A percentile compares a stretch with the other conserved stretches of the same genome.
Conservation (phyloP, 2,888 invertebrate species). For the Nephrotoma flavescens region DNA sequence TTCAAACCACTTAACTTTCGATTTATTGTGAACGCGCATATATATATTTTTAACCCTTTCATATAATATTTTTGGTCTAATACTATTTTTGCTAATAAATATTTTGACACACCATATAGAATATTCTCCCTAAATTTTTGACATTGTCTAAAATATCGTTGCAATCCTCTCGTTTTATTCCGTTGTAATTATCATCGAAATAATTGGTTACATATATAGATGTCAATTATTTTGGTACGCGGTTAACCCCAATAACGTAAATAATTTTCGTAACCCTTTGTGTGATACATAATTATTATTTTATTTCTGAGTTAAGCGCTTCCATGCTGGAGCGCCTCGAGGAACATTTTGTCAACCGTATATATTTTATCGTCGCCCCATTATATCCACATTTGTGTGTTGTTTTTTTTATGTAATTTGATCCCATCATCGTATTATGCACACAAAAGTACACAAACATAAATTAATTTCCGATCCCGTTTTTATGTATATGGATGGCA, state of each 20-base stretch:
- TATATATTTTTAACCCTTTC: neutral
- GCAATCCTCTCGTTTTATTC: neutral
- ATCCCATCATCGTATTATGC: neutral
- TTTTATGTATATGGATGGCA: neutral
- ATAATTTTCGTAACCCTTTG: neutral
- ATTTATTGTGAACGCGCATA: neutral
- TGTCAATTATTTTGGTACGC: neutral
- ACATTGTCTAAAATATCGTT: neutral
- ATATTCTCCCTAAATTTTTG: neutral
- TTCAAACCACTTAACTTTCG: constrained; percentile 3
- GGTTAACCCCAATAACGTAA: neutral
- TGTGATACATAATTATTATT: neutral
- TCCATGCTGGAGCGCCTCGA: neutral
- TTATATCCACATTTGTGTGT: neutral
- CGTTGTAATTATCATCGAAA: neutral
- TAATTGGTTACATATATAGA: neutral
- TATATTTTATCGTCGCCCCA: neutral
- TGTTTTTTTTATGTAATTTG: neutral
- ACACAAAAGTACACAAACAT: neutral
- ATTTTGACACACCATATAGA: neutral
- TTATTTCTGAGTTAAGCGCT: neutral
- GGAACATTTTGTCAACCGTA: neutral
- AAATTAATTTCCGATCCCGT: neutral
- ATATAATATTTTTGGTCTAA: neutral
- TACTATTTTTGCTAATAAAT: neutral